Percentiles rank a stretch among this genome's conserved stretches.
These are phyloP conservation scores for Saccopteryx leptura DNA, from an alignment of 2,113 vertebrate genomes.

Conservation along the genomic window DNA sequence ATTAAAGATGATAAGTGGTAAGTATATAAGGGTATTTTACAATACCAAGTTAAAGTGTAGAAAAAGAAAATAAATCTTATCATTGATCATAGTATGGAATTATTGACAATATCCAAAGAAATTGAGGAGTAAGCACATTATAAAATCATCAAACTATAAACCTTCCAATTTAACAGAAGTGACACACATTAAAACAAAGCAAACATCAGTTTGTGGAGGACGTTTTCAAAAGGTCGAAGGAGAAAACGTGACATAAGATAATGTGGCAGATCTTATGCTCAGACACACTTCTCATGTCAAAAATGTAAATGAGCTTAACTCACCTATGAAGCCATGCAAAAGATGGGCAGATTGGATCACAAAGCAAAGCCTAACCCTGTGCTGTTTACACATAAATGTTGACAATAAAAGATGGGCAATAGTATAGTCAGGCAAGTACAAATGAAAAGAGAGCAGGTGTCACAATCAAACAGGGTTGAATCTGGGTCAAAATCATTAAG, in stretches of 20 bases:
- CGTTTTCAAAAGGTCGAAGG: background rate
- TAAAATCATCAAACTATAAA: slow-evolving; percentile 30
- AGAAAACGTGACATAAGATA: slow-evolving; percentile 23
- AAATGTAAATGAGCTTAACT: slow-evolving; percentile 39
- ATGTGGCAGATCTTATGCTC: slow-evolving; percentile 31
- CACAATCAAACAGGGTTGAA: slow-evolving; percentile 54
- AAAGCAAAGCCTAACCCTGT: slow-evolving; percentile 38
- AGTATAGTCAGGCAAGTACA: slow-evolving; percentile 24
- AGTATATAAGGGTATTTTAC: background rate
- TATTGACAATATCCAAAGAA: background rate
- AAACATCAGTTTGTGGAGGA: background rate
- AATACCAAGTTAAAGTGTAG: background rate
- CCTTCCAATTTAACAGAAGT: slow-evolving; percentile 10
- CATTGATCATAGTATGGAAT: background rate
- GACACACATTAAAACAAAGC: background rate
- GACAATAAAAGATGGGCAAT: slow-evolving; percentile 13
- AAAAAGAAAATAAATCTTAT: slow-evolving; percentile 14
- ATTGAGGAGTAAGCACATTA: background rate
- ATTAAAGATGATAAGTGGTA: background rate
- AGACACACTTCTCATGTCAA: background rate
- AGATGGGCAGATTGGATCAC: background rate
- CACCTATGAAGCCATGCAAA: slow-evolving; percentile 34
- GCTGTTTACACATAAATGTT: slow-evolving; percentile 21
- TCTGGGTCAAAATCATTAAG: slow-evolving; percentile 69
- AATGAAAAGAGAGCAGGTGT: slow-evolving; percentile 69